Evolutionary conservation across 2,797 vertebrate genomes (phyloP).

Genomic region (Rhabdomys pumilio): DNA sequence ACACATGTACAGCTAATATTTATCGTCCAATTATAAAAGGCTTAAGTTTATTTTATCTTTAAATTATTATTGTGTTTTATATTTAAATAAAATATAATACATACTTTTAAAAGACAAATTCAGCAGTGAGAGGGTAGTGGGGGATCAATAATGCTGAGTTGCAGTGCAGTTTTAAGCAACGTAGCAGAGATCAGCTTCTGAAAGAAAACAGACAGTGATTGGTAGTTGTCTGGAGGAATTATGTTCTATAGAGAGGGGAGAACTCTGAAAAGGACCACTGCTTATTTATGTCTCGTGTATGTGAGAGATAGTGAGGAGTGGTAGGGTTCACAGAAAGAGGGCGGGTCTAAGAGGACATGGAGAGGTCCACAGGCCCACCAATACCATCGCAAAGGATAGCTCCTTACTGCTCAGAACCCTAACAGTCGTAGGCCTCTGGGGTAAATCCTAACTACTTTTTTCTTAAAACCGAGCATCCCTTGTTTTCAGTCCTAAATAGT

Average conservation of each 20-base stretch:
- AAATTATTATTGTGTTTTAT: background rate
- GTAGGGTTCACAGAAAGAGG: background rate
- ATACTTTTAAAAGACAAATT: background rate
- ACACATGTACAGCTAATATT: background rate
- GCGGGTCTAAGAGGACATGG: background rate
- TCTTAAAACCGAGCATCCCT: background rate
- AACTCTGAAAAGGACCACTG: background rate
- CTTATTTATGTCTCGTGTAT: background rate
- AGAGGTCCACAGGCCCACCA: background rate
- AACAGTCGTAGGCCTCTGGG: background rate
- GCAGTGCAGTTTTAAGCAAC: accelerated
- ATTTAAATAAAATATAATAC: background rate
- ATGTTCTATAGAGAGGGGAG: too few relatives aligned
- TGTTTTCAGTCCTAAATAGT: background rate
- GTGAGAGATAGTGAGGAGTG: too few relatives aligned
- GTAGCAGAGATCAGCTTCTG: background rate
- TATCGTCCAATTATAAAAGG: background rate
- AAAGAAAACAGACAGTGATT: background rate
- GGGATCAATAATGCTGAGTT: background rate
- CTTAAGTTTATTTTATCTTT: background rate
- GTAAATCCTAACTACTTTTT: background rate
- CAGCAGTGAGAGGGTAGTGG: background rate
- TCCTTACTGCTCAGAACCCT: background rate
- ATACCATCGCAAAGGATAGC: too few relatives aligned
- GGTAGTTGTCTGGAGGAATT: too few relatives aligned